A percentile compares a stretch with the other conserved stretches of the same genome.
These are phyloP conservation scores for Scaeva pyrastri DNA, from an alignment of 2,888 invertebrate species.

Conservation along the genomic window DNA sequence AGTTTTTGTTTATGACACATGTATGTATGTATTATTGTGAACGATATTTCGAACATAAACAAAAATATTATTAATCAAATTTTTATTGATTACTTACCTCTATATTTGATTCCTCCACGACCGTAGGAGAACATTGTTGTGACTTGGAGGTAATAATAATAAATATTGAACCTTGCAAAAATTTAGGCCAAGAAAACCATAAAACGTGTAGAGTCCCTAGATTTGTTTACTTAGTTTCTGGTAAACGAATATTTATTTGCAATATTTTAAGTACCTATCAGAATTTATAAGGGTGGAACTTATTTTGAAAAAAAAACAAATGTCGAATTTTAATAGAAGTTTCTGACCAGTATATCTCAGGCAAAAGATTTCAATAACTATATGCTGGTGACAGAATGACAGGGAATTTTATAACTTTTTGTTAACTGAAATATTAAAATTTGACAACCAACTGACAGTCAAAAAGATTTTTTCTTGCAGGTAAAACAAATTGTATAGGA, in stretches of 20 bases:
- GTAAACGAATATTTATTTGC: background rate
- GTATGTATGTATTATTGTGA: no score
- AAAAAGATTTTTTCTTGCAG: no score
- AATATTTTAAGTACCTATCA: background rate
- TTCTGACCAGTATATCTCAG: no score
- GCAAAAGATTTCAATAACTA: no score
- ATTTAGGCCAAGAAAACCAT: background rate
- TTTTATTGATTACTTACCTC: background rate
- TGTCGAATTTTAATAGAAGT: no score
- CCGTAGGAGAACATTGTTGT: background rate
- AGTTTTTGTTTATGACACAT: background rate
- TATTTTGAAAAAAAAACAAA: no score
- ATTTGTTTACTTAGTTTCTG: constrained; percentile 2
- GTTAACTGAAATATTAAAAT: no score
- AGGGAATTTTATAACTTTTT: no score
- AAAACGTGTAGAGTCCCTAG: background rate
- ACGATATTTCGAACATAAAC: background rate
- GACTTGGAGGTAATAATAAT: background rate
- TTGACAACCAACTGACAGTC: no score
- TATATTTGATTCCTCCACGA: no score
- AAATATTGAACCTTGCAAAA: background rate
- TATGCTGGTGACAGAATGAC: no score
- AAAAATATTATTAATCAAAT: background rate
- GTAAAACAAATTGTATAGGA: no score
- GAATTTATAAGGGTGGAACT: background rate